A percentile compares a stretch with the other conserved stretches of the same genome.
These are phyloP conservation scores for Echiichthys vipera DNA, from an alignment of 2,797 vertebrate species.

Conservation along the genomic window DNA sequence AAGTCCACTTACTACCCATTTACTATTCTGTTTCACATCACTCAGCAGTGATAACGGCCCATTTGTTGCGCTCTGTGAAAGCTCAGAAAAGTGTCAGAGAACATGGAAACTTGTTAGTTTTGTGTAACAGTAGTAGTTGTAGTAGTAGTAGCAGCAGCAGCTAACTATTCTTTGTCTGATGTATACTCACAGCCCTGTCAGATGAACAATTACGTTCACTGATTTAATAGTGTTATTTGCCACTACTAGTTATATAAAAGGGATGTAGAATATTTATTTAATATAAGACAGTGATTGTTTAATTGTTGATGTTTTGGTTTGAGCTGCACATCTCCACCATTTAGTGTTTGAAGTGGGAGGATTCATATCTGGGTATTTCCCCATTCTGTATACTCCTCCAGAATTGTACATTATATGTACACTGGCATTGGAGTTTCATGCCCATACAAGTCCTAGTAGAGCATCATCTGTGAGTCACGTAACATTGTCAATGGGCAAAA, in stretches of 20 bases:
- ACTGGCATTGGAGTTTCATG: neutral
- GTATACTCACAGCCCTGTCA: neutral
- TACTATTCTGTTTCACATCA: constrained; percentile 65
- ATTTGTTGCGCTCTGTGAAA: constrained; percentile 30
- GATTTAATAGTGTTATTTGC: too few relatives aligned
- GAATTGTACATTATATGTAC: too few relatives aligned
- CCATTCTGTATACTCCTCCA: neutral
- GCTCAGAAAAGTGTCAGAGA: constrained; percentile 15
- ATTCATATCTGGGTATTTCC: too few relatives aligned
- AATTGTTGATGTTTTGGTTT: neutral
- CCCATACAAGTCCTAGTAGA: neutral
- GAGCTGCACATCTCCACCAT: neutral
- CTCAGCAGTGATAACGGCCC: constrained; percentile 62
- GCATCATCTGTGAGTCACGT: neutral
- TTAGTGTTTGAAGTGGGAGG: neutral
- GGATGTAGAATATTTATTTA: neutral
- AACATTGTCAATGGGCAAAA: neutral
- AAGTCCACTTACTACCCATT: constrained; percentile 56
- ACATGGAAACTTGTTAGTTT: neutral
- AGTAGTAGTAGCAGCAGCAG: neutral
- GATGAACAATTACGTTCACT: neutral
- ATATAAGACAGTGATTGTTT: neutral
- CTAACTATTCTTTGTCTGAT: neutral
- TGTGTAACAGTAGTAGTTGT: neutral
- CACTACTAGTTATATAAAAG: neutral